These are phyloP conservation scores for Papilio polytes DNA, from an alignment of 1,140 invertebrate genomes.

Conservation along the genomic window DNA sequence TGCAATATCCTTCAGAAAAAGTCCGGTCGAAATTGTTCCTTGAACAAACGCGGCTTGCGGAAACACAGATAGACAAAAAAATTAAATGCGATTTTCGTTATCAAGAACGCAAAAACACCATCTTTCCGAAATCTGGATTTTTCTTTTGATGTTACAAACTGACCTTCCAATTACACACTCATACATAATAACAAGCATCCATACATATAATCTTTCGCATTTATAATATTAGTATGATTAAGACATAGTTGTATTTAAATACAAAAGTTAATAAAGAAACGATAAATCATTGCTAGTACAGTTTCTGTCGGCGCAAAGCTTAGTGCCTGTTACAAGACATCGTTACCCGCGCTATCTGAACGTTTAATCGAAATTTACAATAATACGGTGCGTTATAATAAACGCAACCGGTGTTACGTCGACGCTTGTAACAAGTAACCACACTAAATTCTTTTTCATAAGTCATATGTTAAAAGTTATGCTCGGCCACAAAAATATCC, in stretches of 20 bases:
- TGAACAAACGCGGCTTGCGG: too few relatives aligned
- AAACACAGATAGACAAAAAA: too few relatives aligned
- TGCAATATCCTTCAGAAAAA: too few relatives aligned
- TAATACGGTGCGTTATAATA: slow-evolving; percentile 22
- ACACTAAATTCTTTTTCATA: slow-evolving; percentile 18
- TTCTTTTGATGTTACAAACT: too few relatives aligned
- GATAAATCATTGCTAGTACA: slow-evolving; percentile 22
- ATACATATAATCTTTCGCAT: too few relatives aligned
- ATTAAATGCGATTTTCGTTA: too few relatives aligned
- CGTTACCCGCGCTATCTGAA: slow-evolving; percentile 30
- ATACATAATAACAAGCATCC: too few relatives aligned
- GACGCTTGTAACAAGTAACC: neutral
- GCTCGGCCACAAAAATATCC: slow-evolving; percentile 55
- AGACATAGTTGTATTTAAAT: neutral
- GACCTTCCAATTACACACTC: too few relatives aligned
- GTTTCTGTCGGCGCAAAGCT: slow-evolving; percentile 5
- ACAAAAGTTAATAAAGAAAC: slow-evolving; percentile 24
- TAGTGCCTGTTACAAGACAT: slow-evolving; percentile 22
- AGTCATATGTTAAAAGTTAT: slow-evolving; percentile 38
- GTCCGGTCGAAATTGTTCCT: too few relatives aligned
- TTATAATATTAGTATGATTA: slow-evolving; percentile 21
- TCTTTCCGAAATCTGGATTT: too few relatives aligned
- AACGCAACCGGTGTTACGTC: slow-evolving; percentile 26
- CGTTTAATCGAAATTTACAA: slow-evolving; percentile 32
- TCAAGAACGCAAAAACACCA: too few relatives aligned